Evolutionary conservation across 2,888 invertebrate species (phyloP), one percentile per base, ranked within the genome.

Genomic region (Trissoscelio sp.): DNA sequence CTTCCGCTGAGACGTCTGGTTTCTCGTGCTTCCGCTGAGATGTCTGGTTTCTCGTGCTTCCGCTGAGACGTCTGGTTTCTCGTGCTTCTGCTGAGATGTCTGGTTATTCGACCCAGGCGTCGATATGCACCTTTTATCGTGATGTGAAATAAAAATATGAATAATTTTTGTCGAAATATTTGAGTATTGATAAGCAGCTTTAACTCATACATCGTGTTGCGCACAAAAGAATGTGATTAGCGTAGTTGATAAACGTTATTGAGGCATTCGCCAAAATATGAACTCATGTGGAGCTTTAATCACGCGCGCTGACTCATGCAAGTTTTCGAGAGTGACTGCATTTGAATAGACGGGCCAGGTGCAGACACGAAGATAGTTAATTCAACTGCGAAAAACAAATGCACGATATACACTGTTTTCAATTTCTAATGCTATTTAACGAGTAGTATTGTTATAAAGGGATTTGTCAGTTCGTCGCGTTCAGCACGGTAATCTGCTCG

Each of bases 391-490:
- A 53, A 55, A 53, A 67, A 62, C 57, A 62, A 62, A 62, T 31
- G 60, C 48, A 9, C 46, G 3, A 14, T 9, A 3, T 34, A 51
- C n/a, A 48, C 34, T 58, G 64, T 46, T 73, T 73, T 70, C 70
- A 70, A 58, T 70, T 57, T 70, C 62, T 53, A 64, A 73, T 28
- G 20, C 44, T 48, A 37, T 55, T 60, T 55, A 55, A 37, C 55
- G 31, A 42, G 53, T 64, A 57, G 53, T 66, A 42, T 53, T 28
- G 67, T 53, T 53, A 67, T 42, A 67, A 53, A 53, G 28, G 53
- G 53, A 67, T 67, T 67, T 67, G 67, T 42, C 67, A 53, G 67
- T 67, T 67, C 67, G 67, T 42, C 53, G 67, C 67, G 16, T 42
- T 28, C 24, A 53, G 28, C 55, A 20, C 22, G 16, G 34, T 62